Percentiles rank a stretch among this genome's conserved stretches.
Evolutionary conservation across 2,797 vertebrate species (phyloP).

Genomic region (Helostoma temminkii): DNA sequence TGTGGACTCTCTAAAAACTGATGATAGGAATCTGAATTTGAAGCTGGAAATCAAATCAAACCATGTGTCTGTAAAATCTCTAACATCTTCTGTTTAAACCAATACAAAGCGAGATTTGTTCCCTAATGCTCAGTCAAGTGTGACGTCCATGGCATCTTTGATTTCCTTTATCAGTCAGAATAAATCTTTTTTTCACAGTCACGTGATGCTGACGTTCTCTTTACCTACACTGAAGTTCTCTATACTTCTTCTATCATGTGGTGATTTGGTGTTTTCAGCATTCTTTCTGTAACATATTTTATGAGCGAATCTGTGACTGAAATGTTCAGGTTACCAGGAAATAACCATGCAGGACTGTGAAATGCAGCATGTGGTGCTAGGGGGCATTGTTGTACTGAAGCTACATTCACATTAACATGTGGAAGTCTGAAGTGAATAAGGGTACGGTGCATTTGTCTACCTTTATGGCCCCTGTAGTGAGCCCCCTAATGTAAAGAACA

Average conservation of each 20-base stretch:
- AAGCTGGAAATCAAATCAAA: no score
- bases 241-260: background rate
- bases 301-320: background rate
- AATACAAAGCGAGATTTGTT: no score
- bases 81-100: no score
- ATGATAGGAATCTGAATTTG: no score
- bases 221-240: background rate
- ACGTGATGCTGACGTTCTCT: background rate
- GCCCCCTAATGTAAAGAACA: background rate
- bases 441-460: background rate
- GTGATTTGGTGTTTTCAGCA: background rate
- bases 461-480: background rate
- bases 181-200: background rate
- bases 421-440: background rate
- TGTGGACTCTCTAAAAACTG: no score
- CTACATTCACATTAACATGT: slow-evolving; percentile 12
- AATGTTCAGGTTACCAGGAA: background rate
- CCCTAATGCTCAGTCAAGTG: no score
- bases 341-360: background rate
- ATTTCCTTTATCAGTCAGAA: background rate
- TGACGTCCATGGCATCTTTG: background rate
- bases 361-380: background rate
- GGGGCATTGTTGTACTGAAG: background rate
- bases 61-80: no score
- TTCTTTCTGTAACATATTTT: background rate